These are phyloP conservation scores for Scytalopus superciliaris DNA, from an alignment of 2,113 vertebrate genomes.

Conservation along the genomic window DNA sequence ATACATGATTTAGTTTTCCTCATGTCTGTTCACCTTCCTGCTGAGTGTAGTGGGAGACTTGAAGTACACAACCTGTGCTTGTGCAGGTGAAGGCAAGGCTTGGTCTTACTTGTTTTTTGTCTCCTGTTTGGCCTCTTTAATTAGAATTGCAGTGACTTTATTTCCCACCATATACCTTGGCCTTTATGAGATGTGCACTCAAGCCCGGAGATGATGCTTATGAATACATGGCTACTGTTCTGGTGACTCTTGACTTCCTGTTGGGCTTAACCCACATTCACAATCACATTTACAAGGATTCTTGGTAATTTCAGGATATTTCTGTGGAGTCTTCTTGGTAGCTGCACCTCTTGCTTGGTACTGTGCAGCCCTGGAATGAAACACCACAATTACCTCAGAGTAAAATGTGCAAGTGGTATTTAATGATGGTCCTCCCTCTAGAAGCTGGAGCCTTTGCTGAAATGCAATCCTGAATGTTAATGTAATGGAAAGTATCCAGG, in stretches of 20 bases:
- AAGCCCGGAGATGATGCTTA: not conserved
- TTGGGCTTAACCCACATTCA: not conserved
- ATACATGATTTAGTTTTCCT: not conserved
- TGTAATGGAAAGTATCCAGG: not conserved
- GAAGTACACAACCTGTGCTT: not conserved
- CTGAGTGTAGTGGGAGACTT: not conserved
- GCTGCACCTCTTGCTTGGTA: not conserved
- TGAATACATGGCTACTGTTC: not conserved
- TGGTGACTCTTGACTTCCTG: not conserved
- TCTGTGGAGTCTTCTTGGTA: not conserved
- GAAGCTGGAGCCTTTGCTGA: not conserved
- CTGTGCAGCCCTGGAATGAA: constrained; percentile 25
- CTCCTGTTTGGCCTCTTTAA: not conserved
- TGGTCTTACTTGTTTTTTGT: not conserved
- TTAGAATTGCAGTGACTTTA: not conserved
- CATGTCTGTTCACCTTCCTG: not conserved
- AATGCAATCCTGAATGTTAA: not conserved
- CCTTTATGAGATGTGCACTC: not conserved
- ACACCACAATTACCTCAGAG: not conserved
- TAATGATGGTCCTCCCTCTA: not conserved
- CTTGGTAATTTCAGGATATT: constrained; percentile 6
- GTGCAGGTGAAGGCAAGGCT: not conserved
- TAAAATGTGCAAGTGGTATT: not conserved
- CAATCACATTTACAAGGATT: constrained; percentile 23
- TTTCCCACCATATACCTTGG: not conserved